phyloP scores from a whole-genome alignment of 1,140 invertebrate species.

The Sitodiplosis mosellana region DNA sequence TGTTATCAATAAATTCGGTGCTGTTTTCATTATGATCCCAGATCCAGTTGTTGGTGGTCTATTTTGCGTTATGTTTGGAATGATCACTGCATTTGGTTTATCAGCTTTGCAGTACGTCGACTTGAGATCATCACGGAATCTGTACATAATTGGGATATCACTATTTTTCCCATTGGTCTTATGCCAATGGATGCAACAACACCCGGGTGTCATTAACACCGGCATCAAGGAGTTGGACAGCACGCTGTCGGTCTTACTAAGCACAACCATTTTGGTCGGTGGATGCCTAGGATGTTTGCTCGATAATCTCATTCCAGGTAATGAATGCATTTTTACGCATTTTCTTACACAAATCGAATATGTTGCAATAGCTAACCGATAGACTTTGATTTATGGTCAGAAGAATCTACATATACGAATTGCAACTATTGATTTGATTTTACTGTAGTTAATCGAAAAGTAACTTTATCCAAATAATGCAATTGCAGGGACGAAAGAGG shows the following conservation, averaged over 20 bases:
- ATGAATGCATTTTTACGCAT: neutral
- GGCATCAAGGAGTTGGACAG: slow-evolving; percentile 51
- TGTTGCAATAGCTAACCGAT: neutral
- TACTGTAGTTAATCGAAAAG: too few relatives aligned
- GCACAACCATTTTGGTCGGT: slow-evolving; percentile 70
- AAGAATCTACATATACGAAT: neutral
- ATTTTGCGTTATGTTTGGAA: slow-evolving; percentile 74
- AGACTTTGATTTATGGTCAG: neutral
- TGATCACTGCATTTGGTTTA: slow-evolving; percentile 64
- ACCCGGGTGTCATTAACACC: slow-evolving; percentile 45
- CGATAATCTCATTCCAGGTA: slow-evolving; percentile 74
- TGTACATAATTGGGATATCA: slow-evolving; percentile 77
- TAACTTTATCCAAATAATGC: too few relatives aligned
- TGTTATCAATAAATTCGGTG: slow-evolving; percentile 64
- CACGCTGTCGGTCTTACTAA: slow-evolving; percentile 57
- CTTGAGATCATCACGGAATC: slow-evolving; percentile 61
- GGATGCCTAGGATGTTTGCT: slow-evolving; percentile 59
- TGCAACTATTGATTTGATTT: too few relatives aligned
- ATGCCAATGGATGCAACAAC: slow-evolving; percentile 52
- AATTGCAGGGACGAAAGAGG: slow-evolving; percentile 39
- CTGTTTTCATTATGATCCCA: slow-evolving; percentile 74
- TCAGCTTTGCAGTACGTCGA: slow-evolving; percentile 69
- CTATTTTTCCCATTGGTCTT: slow-evolving; percentile 68
- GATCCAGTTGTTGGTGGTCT: slow-evolving; percentile 75
- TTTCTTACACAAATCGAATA: too few relatives aligned